Evolutionary conservation across 2,113 vertebrate genomes (phyloP), one percentile per base, ranked within the genome.

Genomic region (Pseudorhombus dupliciocellatus): DNA sequence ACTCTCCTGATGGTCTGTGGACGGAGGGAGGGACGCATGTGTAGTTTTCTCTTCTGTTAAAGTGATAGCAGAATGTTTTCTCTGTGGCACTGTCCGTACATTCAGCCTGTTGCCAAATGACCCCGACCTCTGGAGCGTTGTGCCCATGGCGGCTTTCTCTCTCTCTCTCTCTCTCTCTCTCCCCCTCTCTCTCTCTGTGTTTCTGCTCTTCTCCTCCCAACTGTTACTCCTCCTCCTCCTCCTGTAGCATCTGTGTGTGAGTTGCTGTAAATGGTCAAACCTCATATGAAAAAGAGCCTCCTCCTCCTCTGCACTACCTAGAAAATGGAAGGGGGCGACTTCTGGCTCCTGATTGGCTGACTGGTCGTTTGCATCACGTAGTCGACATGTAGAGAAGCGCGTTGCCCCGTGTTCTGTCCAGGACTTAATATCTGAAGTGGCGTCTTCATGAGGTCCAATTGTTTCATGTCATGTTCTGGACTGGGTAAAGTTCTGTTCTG

Each of bases 41-140:
- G 34, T 76, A 37, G 34, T 37, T 37, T 37, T 11, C 3, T 11
- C 2, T 37, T 37, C 34, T 37, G 34, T 34, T 21, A 82, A 81
- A 70, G 59, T 85, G 88, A 89, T 84, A 89, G 78, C 80, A 87
- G 90, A 93, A 92, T 94, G 89, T 94, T 92, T 86, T 79, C 14
- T 81, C 56, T 70, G 69, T 62, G 73, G 78, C 74, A 73, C 57
- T 64, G 77, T 88, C 72, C 75, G n/a, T 80, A 48, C 12, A 37
- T 75, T 76, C 40, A 28, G 65, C 56, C 77, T 66, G 54, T 84
- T 83, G 83, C 83, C 76, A 86, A 87, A 85, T 70, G 48, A 86
- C 34, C 66, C 56, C 52, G 61, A 71, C 20, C 28, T 73, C 63
- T 63, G 61, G 65, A 67, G 59, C 18, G 14, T 34, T 55, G 65